Evolutionary conservation across 2,888 invertebrate genomes (phyloP).

Genomic region (Apamea epomidion): DNA sequence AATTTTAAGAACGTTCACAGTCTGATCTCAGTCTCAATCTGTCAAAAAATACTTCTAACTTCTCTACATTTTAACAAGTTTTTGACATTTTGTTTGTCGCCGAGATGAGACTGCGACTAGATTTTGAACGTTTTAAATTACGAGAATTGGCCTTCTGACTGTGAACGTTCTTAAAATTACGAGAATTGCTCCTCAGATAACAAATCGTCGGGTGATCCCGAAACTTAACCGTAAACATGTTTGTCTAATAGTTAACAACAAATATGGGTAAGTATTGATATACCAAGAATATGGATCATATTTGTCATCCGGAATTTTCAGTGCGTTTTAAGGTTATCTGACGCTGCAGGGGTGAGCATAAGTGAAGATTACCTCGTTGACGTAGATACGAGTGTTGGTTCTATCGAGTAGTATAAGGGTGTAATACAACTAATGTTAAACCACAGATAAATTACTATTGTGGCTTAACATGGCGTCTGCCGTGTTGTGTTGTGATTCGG

Average conservation of each 20-base stretch:
- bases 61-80: no score
- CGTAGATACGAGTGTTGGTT: conserved; percentile 3
- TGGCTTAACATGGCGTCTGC: neutral
- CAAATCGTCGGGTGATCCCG: neutral
- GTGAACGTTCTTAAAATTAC: no score
- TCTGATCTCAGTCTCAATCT: no score
- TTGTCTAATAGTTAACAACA: conserved; percentile 1
- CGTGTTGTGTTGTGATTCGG: neutral
- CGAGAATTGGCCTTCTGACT: no score
- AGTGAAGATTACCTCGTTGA: neutral
- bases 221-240: conserved; percentile 12
- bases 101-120: no score
- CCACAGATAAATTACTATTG: neutral
- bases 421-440: neutral
- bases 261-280: neutral
- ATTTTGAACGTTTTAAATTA: no score
- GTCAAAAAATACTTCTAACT: no score
- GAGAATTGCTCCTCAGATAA: no score
- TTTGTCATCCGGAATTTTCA: neutral
- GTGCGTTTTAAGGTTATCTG: conserved; percentile 20
- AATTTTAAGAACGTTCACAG: no score
- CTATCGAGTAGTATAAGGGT: neutral
- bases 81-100: no score
- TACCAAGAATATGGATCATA: neutral
- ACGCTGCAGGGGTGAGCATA: conserved; percentile 1